phyloP scores from a whole-genome alignment of 1,140 invertebrate species.

The Drosophila malerkotliana region DNA sequence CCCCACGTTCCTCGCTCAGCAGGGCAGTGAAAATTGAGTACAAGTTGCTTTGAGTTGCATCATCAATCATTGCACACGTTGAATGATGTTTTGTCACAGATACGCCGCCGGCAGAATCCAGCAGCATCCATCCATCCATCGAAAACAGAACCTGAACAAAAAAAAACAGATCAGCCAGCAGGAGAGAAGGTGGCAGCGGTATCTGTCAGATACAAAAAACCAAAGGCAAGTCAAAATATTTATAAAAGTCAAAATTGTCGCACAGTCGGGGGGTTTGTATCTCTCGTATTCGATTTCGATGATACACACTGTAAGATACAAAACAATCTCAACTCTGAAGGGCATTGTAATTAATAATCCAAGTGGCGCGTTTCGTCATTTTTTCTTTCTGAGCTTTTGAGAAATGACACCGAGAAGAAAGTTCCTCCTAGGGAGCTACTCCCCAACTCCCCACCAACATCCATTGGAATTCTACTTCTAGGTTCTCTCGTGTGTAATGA shows the following conservation, averaged over 20 bases:
- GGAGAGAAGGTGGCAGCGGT: slow-evolving; percentile 7
- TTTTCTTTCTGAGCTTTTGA: slow-evolving; percentile 66
- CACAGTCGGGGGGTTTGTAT: slow-evolving; percentile 39
- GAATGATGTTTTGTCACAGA: slow-evolving; percentile 82
- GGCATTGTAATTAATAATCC: slow-evolving; percentile 80
- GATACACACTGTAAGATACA: slow-evolving; percentile 61
- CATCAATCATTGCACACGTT: slow-evolving; percentile 82
- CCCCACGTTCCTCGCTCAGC: slow-evolving; percentile 50
- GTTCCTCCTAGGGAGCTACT: slow-evolving; percentile 30
- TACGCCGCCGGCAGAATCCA: slow-evolving; percentile 54
- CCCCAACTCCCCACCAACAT: slow-evolving; percentile 12
- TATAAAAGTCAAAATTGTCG: slow-evolving; percentile 82
- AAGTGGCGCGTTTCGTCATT: slow-evolving; percentile 75
- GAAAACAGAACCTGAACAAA: slow-evolving; percentile 30
- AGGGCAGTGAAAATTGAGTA: slow-evolving; percentile 77
- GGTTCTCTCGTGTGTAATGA: slow-evolving; percentile 42
- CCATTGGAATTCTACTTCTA: slow-evolving; percentile 26
- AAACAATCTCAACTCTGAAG: slow-evolving; percentile 47
- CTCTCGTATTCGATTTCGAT: slow-evolving; percentile 74
- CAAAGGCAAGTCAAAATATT: slow-evolving; percentile 75
- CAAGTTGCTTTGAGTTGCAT: slow-evolving; percentile 80
- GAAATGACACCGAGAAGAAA: slow-evolving; percentile 67
- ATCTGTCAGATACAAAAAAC: slow-evolving; percentile 47
- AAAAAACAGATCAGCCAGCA: slow-evolving; percentile 17
- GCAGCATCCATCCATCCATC: slow-evolving; percentile 31